A percentile compares a stretch with the other conserved stretches of the same genome.
These are phyloP conservation scores for Acrossocheilus fasciatus DNA, from an alignment of 2,797 vertebrate species.

Conservation along the genomic window DNA sequence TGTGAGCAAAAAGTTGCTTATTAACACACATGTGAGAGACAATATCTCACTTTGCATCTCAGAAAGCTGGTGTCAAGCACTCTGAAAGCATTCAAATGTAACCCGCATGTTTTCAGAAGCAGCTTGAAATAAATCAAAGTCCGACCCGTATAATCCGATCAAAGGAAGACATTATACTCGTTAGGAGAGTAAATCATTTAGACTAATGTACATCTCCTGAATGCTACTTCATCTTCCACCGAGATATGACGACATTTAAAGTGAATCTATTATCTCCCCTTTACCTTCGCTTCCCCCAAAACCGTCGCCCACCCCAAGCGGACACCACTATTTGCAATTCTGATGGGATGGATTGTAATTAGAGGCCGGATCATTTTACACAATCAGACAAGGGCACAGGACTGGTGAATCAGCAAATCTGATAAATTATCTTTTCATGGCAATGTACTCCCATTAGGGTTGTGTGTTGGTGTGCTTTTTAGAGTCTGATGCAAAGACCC, in stretches of 20 bases:
- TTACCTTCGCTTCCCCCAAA: conserved; percentile 38
- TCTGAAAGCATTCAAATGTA: conserved; percentile 29
- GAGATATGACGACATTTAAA: conserved; percentile 57
- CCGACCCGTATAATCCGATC: conserved; percentile 19
- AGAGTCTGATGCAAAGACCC: conserved; percentile 63
- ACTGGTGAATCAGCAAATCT: conserved; percentile 82
- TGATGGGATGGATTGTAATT: conserved; percentile 65
- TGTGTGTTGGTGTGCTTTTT: conserved; percentile 55
- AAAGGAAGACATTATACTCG: conserved; percentile 51
- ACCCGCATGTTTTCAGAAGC: conserved; percentile 34
- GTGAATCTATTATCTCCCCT: conserved; percentile 57
- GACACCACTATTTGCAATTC: conserved; percentile 61
- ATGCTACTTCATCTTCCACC: conserved; percentile 54
- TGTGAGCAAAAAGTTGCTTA: conserved; percentile 19
- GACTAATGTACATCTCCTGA: conserved; percentile 54
- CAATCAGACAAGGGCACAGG: conserved; percentile 81
- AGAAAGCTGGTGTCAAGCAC: conserved; percentile 22
- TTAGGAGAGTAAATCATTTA: conserved; percentile 53
- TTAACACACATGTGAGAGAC: conserved; percentile 12
- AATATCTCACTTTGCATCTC: conserved; percentile 1
- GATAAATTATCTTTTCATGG: conserved; percentile 76
- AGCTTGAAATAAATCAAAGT: conserved; percentile 45
- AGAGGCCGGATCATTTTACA: conserved; percentile 63
- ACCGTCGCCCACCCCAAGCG: conserved; percentile 12
- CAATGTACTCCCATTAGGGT: conserved; percentile 58